A percentile compares a stretch with the other conserved stretches of the same genome.
Conservation (phyloP, 2,888 invertebrate genomes). For the Aradus depressus region DNA sequence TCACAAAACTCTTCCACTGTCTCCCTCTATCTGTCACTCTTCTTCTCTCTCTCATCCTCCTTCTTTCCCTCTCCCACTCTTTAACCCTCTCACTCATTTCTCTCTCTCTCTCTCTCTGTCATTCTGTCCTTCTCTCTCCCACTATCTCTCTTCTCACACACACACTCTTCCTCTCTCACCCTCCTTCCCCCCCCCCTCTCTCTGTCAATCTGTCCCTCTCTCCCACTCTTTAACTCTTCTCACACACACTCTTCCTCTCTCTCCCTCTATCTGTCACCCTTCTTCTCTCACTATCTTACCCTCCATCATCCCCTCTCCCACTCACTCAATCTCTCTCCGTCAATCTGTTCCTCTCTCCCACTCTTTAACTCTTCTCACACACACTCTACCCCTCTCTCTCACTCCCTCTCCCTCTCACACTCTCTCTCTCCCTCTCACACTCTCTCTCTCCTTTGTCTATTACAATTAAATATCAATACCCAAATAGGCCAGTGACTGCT, state of each 20-base stretch:
- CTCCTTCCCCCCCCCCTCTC: too few species aligned
- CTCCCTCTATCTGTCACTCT: background rate
- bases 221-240: background rate
- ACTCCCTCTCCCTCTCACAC: slow-evolving; percentile 9
- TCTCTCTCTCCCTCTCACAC: slow-evolving; percentile 1
- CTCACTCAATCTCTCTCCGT: background rate
- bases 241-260: background rate
- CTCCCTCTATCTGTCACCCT: background rate
- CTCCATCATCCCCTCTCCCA: background rate
- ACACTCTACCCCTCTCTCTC: slow-evolving; percentile 9
- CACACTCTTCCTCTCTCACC: background rate
- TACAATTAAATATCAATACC: too few species aligned
- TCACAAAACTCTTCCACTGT: background rate
- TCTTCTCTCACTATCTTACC: too few species aligned
- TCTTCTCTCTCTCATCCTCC: slow-evolving; percentile 2
- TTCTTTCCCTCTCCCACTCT: slow-evolving; percentile 1
- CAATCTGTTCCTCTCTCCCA: slow-evolving; percentile 1
- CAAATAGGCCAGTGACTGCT: too few species aligned
- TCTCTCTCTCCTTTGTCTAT: background rate
- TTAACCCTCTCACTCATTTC: slow-evolving; percentile 6
- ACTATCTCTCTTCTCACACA: background rate
- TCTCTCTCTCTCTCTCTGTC: slow-evolving; percentile 11
- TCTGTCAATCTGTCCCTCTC: slow-evolving; percentile 12
- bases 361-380: slow-evolving; percentile 1
- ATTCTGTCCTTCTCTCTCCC: slow-evolving; percentile 8